These are phyloP conservation scores for Eolophus roseicapilla DNA, from an alignment of 2,113 vertebrate species.

Conservation along the genomic window DNA sequence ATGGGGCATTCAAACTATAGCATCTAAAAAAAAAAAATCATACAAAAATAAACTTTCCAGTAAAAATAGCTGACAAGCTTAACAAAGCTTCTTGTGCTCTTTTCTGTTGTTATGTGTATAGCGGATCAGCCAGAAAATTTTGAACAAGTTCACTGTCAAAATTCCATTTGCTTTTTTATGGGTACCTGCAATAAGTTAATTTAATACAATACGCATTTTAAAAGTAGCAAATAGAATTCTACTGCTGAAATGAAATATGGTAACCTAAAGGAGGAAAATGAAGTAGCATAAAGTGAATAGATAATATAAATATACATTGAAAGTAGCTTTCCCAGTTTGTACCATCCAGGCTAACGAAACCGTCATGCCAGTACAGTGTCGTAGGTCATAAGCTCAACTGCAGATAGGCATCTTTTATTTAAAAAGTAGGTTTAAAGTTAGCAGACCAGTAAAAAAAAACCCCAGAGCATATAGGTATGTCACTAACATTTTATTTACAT, in stretches of 20 bases:
- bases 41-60: neutral
- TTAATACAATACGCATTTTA: neutral
- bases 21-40: neutral
- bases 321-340: neutral
- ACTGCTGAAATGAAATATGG: neutral
- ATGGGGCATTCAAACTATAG: neutral
- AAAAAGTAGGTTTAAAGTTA: neutral
- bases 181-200: neutral
- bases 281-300: neutral
- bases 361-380: neutral
- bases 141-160: neutral
- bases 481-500: neutral
- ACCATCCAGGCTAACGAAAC: neutral
- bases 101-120: neutral
- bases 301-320: neutral
- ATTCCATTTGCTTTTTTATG: neutral
- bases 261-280: neutral
- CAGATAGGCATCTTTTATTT: neutral
- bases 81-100: neutral
- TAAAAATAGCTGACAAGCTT: neutral
- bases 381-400: neutral
- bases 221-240: neutral
- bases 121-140: neutral
- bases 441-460: neutral
- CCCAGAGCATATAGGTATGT: neutral